Evolutionary conservation across 37 sponge, comb jelly and placozoan genomes (phyloP), one percentile per base, ranked within the genome.

Genomic region (Ianthella basta): DNA sequence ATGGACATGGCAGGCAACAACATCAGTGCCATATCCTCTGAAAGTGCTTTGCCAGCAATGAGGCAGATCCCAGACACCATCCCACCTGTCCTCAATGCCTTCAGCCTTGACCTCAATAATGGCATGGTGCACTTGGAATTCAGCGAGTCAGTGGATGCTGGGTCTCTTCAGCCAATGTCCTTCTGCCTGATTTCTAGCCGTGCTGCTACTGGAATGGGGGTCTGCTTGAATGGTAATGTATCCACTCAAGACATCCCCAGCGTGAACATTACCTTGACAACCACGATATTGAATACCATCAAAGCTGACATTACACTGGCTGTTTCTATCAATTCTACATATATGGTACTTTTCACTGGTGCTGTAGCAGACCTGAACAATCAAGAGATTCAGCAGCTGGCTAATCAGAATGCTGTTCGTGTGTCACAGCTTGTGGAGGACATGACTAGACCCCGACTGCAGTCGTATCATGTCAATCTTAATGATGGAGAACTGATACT

Each of bases 71-170:
- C 80, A 36, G 97, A 97, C 73, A 65, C 56, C 8, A 50, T 86
- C 59, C 84, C 92, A 64, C 97, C 97, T 72, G 41, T 60, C 0
- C 81, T 97, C 13, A 35, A 23, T 21, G 50, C 59, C 25, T 91
- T 89, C 59, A 85, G 59, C 38, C 75, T 97, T 61, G 92, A 97
- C 68, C 83, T 95, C 21, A 92, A 95, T 69, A 83, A 84, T 59
- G 95, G 95, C 3, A 32, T 82, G 1, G 59, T 92, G 19, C 24
- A 69, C 4, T 64, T 95, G 24, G 88, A 66, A 8, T 95, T 95
- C 84, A 83, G 87, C 40, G 95, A 95, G 41, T 87, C 88, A 20
- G 91, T 95, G 14, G 60, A 78, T 44, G 88, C 82, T 25, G 32
- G 63, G 0, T 82, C 90, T 15, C 57, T 88, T 14, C 34, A 83